phyloP scores from a whole-genome alignment of 2,888 invertebrate species.

The Seladonia tumulorum region DNA sequence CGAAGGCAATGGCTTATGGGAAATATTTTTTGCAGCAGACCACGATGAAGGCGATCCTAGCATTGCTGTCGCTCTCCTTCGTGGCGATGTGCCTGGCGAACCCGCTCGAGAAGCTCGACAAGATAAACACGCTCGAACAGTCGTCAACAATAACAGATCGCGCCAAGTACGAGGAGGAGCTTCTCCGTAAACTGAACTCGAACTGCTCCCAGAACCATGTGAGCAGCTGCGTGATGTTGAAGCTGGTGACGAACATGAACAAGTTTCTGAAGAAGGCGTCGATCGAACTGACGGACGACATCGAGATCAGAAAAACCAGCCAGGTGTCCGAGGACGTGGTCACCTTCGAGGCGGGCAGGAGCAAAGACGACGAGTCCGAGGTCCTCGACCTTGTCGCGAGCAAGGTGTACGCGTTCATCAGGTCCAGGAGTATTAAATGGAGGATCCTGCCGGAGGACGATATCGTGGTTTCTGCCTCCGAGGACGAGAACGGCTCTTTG shows the following conservation, averaged over 20 bases:
- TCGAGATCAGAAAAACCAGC: slow-evolving; percentile 89
- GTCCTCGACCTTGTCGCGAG: slow-evolving; percentile 88
- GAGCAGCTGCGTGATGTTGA: slow-evolving; percentile 93
- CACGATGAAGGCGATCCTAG: slow-evolving; percentile 76
- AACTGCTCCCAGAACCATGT: slow-evolving; percentile 92
- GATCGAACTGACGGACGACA: slow-evolving; percentile 90
- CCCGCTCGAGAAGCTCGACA: slow-evolving; percentile 81
- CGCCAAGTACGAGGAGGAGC: slow-evolving; percentile 87
- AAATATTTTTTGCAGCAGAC: slow-evolving; percentile 25
- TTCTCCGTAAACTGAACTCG: slow-evolving; percentile 90
- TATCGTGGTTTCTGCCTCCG: slow-evolving; percentile 89
- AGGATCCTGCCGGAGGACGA: slow-evolving; percentile 92
- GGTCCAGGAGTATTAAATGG: slow-evolving; percentile 91
- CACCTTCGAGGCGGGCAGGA: slow-evolving; percentile 87
- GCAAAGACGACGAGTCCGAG: slow-evolving; percentile 86
- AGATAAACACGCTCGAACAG: slow-evolving; percentile 80
- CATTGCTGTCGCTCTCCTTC: slow-evolving; percentile 70
- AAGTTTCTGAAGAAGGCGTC: slow-evolving; percentile 92
- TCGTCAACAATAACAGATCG: slow-evolving; percentile 80
- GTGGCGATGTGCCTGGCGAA: slow-evolving; percentile 75
- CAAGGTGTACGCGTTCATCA: slow-evolving; percentile 91
- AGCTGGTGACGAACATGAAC: slow-evolving; percentile 93
- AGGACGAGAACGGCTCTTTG: slow-evolving; percentile 88
- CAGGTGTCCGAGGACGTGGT: slow-evolving; percentile 86
- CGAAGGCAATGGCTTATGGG: neutral